Percentiles rank a stretch among this genome's conserved stretches.
Conservation (phyloP, 2,797 vertebrate genomes). For the Pterois miles region DNA sequence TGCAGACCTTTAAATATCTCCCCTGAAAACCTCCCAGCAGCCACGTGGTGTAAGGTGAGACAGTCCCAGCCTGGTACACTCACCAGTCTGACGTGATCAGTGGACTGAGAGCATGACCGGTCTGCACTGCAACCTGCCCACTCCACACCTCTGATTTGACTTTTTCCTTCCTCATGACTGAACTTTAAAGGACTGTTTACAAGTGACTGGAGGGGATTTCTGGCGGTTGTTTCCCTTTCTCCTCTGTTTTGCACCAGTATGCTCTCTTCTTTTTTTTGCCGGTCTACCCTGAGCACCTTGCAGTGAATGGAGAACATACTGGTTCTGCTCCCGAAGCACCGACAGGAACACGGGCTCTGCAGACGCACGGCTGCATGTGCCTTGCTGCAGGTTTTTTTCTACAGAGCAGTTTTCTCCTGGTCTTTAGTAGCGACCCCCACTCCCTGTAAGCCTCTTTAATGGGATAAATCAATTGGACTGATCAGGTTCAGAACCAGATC, state of each 20-base stretch:
- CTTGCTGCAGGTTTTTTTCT: slow-evolving; percentile 46
- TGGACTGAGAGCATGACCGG: slow-evolving; percentile 56
- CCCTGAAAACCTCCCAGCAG: slow-evolving; percentile 56
- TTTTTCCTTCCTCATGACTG: not conserved
- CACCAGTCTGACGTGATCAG: slow-evolving; percentile 62
- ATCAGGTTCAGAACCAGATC: slow-evolving; percentile 79
- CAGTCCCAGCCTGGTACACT: slow-evolving; percentile 42
- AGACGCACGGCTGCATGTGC: slow-evolving; percentile 74
- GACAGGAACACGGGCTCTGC: slow-evolving; percentile 82
- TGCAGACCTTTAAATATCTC: slow-evolving; percentile 86
- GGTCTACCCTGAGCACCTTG: slow-evolving; percentile 69
- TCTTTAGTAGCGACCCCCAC: slow-evolving; percentile 53
- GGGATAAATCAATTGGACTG: slow-evolving; percentile 81
- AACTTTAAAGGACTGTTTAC: slow-evolving; percentile 31
- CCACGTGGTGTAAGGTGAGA: slow-evolving; percentile 87
- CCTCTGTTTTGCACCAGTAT: slow-evolving; percentile 41
- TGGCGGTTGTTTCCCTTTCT: slow-evolving; percentile 21
- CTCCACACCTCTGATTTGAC: slow-evolving; percentile 33
- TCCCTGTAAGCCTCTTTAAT: slow-evolving; percentile 79
- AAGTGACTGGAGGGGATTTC: slow-evolving; percentile 31
- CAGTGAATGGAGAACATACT: slow-evolving; percentile 89
- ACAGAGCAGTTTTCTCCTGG: slow-evolving; percentile 47
- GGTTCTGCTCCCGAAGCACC: slow-evolving; percentile 85
- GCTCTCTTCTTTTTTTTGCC: slow-evolving; percentile 67
- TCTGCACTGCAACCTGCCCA: slow-evolving; percentile 30